Base-by-base conservation (phyloP, 2,113 vertebrate species). In the Glareola pratincola region DNA sequence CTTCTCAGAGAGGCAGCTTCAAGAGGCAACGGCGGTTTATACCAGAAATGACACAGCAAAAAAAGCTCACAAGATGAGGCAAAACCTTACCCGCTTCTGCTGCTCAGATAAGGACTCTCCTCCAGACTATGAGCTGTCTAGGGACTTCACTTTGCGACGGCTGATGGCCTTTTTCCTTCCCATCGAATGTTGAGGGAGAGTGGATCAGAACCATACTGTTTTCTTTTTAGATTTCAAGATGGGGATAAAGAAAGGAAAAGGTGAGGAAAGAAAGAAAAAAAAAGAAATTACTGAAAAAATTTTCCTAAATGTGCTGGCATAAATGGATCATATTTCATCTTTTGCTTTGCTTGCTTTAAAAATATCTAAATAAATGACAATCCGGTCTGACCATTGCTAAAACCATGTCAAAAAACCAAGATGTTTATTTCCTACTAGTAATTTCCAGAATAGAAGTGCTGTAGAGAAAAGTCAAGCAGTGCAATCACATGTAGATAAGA, bases 41-140 rank as follows among this genome's bases (percentile, higher is more conserved):
- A 72, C 6, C 56, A 75, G 36, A 75, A 93, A 78, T 91, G 94
- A 95, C 91, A 85, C 53, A 96, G 95, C 93, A 94, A 60, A 92
- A 93, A 96, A 72, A 1, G 27, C 23, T 91, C 47, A n/a, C 51
- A 77, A 84, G 47, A 4, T 0, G 0, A 89, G 23, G 32, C 22
- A 86, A 86, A 86, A 54, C 12, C 60, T 77, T 67, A 45, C 41
- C 22, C 57, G 12, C 3, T 48, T 48, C 54, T 85, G 29, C 59
- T 11, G 34, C 24, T 84, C 50, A 57, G 27, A 34, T 19, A 24
- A 29, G 45, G 36, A 20, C 19, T 56, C 8, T 90, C 7, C 20
- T 53, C 16, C 20, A 74, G 37, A 26, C 11, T 24, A 2, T 19
- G 63, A 30, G 7, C 17, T 19, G 2, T 39, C 37, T 74, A 14